Base-by-base conservation (phyloP, 2,888 invertebrate species). In the Rhaphigaster nebulosa region DNA sequence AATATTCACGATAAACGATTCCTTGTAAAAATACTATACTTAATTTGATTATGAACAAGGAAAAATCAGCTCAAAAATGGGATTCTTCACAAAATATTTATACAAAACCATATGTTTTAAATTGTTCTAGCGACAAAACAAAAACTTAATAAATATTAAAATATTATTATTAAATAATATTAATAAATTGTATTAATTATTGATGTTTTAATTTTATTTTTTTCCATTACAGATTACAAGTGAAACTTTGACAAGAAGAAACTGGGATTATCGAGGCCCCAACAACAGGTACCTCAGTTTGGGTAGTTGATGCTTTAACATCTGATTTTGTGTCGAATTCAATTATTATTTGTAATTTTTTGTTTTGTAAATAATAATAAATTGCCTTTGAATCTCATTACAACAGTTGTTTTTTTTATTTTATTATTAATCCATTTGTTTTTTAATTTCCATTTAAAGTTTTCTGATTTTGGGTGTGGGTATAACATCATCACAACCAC, bases 211-310 rank as follows among this genome's bases (percentile, higher is more conserved):
- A 56, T 52, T 13, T n/a, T 65, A 15, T 65, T 76, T 34, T 76
- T 70, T 38, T 70, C 34, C 15, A 20, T 76, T 76, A 76, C 70
- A 76, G 70, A 38, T 76, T 38, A 76, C 70, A 23, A 76, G 20
- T 76, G 34, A 76, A 76, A 38, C 23, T 76, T 20, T 34, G 0
- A 15, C 70, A 76, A 20, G 20, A 38, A 38, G 0, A 20, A 34
- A 76, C 38, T 20, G 70, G 23, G 70, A 76, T 76, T 76, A 76
- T 38, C 34, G 70, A 76, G 70, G 70, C 70, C 70, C 70, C 70
- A 76, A 76, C 34, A 76, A 76, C 70, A 76, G 70, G 70, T 76
- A 76, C 70, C 70, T 76, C 70, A 38, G 38, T 76, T 76, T 76
- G 70, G 70, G 70, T 38, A 38, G 70, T 4, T 20, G 70, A 76